Base-by-base conservation (phyloP, 1,140 invertebrate genomes). In the Drosophila nikananu region DNA sequence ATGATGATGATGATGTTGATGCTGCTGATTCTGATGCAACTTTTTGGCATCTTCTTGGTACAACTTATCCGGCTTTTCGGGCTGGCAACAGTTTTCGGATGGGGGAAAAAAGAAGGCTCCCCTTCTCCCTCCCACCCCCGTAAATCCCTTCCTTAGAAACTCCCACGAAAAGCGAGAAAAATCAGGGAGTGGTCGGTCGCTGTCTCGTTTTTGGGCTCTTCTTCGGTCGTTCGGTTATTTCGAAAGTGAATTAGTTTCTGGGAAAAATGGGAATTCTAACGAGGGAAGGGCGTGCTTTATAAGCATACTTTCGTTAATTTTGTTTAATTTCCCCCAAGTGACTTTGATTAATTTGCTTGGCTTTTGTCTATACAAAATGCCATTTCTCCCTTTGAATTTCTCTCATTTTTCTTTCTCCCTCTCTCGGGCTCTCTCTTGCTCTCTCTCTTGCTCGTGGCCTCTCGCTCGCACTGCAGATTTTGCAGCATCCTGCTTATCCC, bases 401-500 rank as follows among this genome's bases (percentile, higher is more conserved):
- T 70, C 65, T 71, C 41, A 42, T 25, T 17, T 35, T 13, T 15
- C 51, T 42, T 61, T 27, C 63, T 59, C 48, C 51, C 42, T 51
- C 61, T 63, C 32, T 32, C 41, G 25, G 39, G 12, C 10, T 32
- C 30, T 32, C 27, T 30, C 17, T 41, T 23, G 46, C 49, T 62
- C 59, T 17, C 51, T 39, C 25, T 68, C 39, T 60, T 12, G 49
- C 13, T 60, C 21, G 1, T 55, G 39, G 6, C 37, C 8, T 67
- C 51, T 62, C 42, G 44, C 64, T 71, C 67, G 55, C 59, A 51
- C 77, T 80, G 75, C 59, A 76, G 74, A 89, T 67, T 79, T 27
- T 84, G 72, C 86, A 90, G 86, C 86, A 90, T 90, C 81, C 86
- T 86, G 84, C 84, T 89, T 89, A 89, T 90, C 86, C 86, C 52